Percentiles rank a stretch among this genome's conserved stretches.
Evolutionary conservation across 1,140 invertebrate species (phyloP).

Genomic region (Ruditapes philippinarum): DNA sequence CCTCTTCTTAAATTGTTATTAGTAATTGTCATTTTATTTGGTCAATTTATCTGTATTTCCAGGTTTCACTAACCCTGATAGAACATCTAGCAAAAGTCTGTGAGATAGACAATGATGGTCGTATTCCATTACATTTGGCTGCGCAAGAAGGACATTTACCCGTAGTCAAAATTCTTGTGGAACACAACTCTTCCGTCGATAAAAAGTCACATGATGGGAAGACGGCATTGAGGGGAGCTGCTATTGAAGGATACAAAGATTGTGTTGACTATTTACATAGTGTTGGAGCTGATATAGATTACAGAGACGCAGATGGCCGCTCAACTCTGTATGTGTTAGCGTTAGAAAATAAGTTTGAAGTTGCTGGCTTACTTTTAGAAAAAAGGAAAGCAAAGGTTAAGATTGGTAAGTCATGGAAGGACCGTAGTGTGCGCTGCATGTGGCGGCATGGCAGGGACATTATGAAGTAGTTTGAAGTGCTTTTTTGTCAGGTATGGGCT

Average conservation of each 20-base stretch:
- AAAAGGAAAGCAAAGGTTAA: constrained; percentile 92
- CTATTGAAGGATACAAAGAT: constrained; percentile 94
- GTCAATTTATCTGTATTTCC: constrained; percentile 64
- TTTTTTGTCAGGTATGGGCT: constrained; percentile 92
- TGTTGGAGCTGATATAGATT: constrained; percentile 95
- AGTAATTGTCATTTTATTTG: too few species aligned
- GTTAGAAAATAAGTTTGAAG: constrained; percentile 95
- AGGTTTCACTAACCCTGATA: constrained; percentile 90
- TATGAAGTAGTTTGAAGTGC: constrained; percentile 94
- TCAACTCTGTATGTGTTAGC: constrained; percentile 97
- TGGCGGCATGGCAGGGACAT: constrained; percentile 97
- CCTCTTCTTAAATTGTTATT: too few species aligned
- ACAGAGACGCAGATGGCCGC: constrained; percentile 96
- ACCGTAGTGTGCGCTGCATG: constrained; percentile 96
- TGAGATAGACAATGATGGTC: constrained; percentile 94
- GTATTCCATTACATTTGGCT: constrained; percentile 84
- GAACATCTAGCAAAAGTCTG: constrained; percentile 97
- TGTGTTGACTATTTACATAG: constrained; percentile 87
- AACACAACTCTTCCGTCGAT: constrained; percentile 89
- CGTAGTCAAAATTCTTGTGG: constrained; percentile 80
- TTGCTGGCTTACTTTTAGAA: constrained; percentile 91
- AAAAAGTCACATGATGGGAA: constrained; percentile 97
- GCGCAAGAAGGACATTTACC: constrained; percentile 85
- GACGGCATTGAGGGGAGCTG: constrained; percentile 94
- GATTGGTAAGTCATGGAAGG: constrained; percentile 95